Percentiles rank a stretch among this genome's conserved stretches.
phyloP scores from a whole-genome alignment of 2,113 vertebrate species.

The Tragelaphus buxtoni region DNA sequence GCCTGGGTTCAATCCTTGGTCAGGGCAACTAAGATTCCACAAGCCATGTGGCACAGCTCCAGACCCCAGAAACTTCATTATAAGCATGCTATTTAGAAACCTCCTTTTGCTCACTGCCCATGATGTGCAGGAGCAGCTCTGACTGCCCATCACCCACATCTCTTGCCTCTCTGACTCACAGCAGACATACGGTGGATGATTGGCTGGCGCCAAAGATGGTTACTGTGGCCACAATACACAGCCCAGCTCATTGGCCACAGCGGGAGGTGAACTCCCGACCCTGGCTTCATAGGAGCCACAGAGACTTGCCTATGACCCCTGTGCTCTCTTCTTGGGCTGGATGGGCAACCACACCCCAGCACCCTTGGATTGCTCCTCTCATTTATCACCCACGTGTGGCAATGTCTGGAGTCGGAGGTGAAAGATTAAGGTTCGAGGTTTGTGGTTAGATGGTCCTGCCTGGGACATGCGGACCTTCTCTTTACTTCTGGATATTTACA shows the following conservation, averaged over 20 bases:
- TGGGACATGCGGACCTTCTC: neutral
- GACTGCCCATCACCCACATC: neutral
- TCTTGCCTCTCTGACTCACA: neutral
- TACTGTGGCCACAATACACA: neutral
- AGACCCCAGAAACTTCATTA: neutral
- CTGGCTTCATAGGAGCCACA: neutral
- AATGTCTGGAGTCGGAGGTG: neutral
- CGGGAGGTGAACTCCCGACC: neutral
- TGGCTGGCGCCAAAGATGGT: neutral
- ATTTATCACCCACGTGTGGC: neutral
- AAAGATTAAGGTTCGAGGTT: neutral
- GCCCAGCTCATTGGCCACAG: neutral
- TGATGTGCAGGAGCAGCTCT: neutral
- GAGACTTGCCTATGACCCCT: neutral
- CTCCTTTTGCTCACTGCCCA: neutral
- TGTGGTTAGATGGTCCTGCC: neutral
- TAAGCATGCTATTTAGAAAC: neutral
- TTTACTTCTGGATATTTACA: neutral
- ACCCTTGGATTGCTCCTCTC: neutral
- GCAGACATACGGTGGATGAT: neutral
- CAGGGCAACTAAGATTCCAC: neutral
- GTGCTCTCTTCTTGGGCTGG: neutral
- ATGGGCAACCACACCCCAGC: neutral
- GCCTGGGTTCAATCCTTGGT: neutral
- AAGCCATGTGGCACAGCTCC: rapidly evolving